phyloP scores from a whole-genome alignment of 2,113 vertebrate species.

The Oxyura jamaicensis region DNA sequence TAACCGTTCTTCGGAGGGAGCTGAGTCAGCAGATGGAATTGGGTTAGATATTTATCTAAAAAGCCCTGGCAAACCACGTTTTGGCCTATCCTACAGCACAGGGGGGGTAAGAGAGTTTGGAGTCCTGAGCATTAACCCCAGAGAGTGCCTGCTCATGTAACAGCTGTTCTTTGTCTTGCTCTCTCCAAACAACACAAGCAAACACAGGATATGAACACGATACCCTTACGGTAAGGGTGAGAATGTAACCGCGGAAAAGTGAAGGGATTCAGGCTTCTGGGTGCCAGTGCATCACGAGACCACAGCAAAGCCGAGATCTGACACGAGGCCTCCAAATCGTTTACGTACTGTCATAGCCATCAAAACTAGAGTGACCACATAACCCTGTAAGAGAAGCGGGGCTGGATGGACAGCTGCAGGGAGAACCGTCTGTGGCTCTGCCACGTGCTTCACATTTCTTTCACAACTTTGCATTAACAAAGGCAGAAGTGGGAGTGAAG shows the following conservation, averaged over 20 bases:
- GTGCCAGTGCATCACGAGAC: neutral
- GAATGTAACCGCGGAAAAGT: neutral
- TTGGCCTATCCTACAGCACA: neutral
- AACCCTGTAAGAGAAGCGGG: neutral
- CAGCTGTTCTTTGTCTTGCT: constrained; percentile 57
- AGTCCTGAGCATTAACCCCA: constrained; percentile 25
- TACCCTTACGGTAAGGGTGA: neutral
- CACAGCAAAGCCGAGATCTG: neutral
- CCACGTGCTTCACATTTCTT: neutral
- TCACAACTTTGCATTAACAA: neutral
- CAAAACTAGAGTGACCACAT: neutral
- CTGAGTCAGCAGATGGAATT: constrained; percentile 59
- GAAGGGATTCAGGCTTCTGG: neutral
- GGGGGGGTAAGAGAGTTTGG: neutral
- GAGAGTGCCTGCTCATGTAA: neutral
- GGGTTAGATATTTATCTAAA: constrained; percentile 32
- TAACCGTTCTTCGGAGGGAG: neutral
- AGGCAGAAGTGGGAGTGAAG: neutral
- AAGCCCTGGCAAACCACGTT: neutral
- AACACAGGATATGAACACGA: constrained; percentile 58
- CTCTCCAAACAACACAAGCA: constrained; percentile 55
- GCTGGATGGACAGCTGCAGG: neutral
- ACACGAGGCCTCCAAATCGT: neutral
- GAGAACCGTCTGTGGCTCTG: neutral
- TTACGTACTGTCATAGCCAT: neutral